A percentile compares a stretch with the other conserved stretches of the same genome.
These are phyloP conservation scores for Pomatostomus ruficeps DNA, from an alignment of 2,113 vertebrate genomes.

Conservation along the genomic window DNA sequence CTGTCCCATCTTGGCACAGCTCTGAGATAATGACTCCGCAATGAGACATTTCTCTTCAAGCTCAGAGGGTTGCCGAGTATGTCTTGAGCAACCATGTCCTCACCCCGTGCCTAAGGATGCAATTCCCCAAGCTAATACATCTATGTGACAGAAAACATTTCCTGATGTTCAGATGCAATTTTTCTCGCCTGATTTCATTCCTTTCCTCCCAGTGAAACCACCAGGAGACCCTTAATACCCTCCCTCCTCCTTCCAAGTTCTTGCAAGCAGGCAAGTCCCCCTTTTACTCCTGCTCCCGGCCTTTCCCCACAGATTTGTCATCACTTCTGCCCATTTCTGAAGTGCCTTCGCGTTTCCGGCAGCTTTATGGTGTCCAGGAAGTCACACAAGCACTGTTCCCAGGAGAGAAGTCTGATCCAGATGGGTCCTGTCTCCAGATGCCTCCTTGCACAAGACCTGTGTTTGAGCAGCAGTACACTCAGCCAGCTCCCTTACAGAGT, in stretches of 20 bases:
- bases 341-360: background rate
- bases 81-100: background rate
- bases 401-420: background rate
- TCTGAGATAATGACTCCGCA: background rate
- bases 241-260: background rate
- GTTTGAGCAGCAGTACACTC: background rate
- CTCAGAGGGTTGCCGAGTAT: accelerated
- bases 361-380: background rate
- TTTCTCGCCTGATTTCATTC: slow-evolving; percentile 17
- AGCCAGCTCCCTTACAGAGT: background rate
- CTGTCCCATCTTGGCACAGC: background rate
- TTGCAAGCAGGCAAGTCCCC: background rate
- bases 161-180: background rate
- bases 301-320: background rate
- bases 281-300: background rate
- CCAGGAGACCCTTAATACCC: background rate
- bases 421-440: slow-evolving; percentile 10
- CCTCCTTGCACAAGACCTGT: background rate
- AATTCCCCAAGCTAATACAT: background rate
- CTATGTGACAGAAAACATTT: slow-evolving; percentile 12
- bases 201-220: background rate
- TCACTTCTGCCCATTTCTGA: background rate
- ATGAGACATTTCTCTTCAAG: background rate
- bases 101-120: background rate
- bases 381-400: background rate